Conservation (phyloP, 1,140 invertebrate genomes). For the Saccostrea echinata region DNA sequence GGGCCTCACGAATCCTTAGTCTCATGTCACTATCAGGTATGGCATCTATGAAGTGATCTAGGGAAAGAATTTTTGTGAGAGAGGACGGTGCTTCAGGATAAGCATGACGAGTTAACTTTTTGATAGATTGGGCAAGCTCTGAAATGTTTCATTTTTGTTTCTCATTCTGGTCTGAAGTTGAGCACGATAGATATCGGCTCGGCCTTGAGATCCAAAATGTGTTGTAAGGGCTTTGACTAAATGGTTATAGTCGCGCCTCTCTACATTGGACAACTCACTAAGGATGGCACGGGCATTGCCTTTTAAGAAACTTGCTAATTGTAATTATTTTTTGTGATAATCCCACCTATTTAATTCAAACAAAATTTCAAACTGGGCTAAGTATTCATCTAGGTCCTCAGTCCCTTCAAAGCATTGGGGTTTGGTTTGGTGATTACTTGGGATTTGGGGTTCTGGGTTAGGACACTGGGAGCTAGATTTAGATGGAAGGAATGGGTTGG, state of each 20-base stretch:
- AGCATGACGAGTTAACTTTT: too few relatives aligned
- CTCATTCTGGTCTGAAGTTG: constrained; percentile 39
- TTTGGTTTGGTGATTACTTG: background rate
- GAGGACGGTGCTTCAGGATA: too few relatives aligned
- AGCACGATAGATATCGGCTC: constrained; percentile 42
- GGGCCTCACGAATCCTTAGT: constrained; percentile 30
- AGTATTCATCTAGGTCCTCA: too few relatives aligned
- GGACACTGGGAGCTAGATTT: background rate
- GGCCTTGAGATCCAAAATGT: constrained; percentile 24
- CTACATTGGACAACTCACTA: too few relatives aligned
- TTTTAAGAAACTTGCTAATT: constrained; percentile 40
- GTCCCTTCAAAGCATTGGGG: constrained; percentile 27
- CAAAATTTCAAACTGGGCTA: constrained; percentile 53
- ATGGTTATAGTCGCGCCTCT: too few relatives aligned
- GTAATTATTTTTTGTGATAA: constrained; percentile 40
- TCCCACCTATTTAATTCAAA: constrained; percentile 39
- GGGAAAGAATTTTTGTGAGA: too few relatives aligned
- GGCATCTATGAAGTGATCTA: constrained; percentile 47
- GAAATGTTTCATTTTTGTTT: constrained; percentile 23
- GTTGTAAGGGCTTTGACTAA: constrained; percentile 35
- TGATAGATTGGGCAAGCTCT: constrained; percentile 48
- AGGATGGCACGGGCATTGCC: too few relatives aligned
- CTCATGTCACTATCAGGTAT: constrained; percentile 34
- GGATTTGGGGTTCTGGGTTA: background rate
- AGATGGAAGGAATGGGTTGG: background rate